phyloP scores from a whole-genome alignment of 2,888 invertebrate genomes.

The Dasypogon diadema region DNA sequence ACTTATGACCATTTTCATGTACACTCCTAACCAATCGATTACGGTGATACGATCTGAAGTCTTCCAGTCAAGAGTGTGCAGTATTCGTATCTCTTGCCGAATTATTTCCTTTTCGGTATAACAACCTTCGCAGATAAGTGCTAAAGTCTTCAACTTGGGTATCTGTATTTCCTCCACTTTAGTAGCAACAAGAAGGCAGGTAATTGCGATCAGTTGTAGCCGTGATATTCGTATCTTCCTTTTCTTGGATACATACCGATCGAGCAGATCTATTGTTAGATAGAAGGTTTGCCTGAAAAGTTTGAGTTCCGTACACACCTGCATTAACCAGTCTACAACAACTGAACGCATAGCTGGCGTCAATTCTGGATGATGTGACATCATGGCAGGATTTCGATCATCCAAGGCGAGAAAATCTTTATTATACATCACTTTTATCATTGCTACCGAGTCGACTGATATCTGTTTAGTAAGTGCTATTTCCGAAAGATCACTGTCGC shows the following conservation, averaged over 20 bases:
- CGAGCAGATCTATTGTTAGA: conserved; percentile 93
- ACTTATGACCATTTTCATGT: conserved; percentile 84
- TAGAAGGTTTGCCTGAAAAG: conserved; percentile 96
- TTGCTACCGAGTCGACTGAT: too few species aligned
- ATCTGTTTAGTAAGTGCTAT: too few species aligned
- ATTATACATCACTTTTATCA: conserved; percentile 83
- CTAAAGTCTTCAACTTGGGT: conserved; percentile 93
- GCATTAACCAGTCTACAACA: conserved; percentile 96
- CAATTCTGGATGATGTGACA: conserved; percentile 85
- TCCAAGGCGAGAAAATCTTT: conserved; percentile 82
- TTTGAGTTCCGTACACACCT: conserved; percentile 97
- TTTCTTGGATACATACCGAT: conserved; percentile 87
- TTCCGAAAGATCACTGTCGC: too few species aligned
- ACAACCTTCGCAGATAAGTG: conserved; percentile 97
- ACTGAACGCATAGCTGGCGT: conserved; percentile 95
- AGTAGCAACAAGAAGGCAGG: conserved; percentile 92
- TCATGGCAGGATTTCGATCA: conserved; percentile 80
- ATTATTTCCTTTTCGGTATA: conserved; percentile 89
- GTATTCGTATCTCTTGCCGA: conserved; percentile 80
- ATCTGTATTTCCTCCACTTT: conserved; percentile 95
- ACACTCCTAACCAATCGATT: conserved; percentile 93
- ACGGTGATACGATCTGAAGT: conserved; percentile 88
- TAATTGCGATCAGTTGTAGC: conserved; percentile 92
- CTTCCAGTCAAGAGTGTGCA: conserved; percentile 87
- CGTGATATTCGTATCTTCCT: conserved; percentile 86